A percentile compares a stretch with the other conserved stretches of the same genome.
Conservation (phyloP, 2,797 vertebrate genomes). For the Siniperca scherzeri region DNA sequence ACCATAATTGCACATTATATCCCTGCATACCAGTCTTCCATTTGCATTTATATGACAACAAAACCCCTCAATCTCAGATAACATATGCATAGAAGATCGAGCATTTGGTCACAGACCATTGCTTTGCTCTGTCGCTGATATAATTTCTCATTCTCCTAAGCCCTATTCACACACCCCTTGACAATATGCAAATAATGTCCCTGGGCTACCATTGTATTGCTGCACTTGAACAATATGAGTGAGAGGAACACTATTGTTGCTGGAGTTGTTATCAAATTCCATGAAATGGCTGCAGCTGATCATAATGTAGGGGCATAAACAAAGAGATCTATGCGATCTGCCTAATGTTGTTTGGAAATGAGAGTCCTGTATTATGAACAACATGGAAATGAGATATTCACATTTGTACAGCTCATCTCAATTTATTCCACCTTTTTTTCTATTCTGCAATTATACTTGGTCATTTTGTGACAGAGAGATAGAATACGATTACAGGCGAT, state of each 20-base stretch:
- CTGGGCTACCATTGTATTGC: slow-evolving; percentile 71
- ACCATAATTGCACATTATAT: slow-evolving; percentile 73
- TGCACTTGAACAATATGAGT: slow-evolving; percentile 67
- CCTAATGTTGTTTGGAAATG: slow-evolving; percentile 55
- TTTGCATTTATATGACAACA: slow-evolving; percentile 81
- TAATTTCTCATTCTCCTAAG: slow-evolving; percentile 77
- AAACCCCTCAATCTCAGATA: slow-evolving; percentile 71
- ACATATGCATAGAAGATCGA: slow-evolving; percentile 73
- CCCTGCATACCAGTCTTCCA: slow-evolving; percentile 58
- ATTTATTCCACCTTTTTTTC: slow-evolving; percentile 28
- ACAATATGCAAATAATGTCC: slow-evolving; percentile 81
- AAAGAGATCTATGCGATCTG: slow-evolving; percentile 56
- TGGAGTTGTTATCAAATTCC: slow-evolving; percentile 66
- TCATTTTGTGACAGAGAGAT: slow-evolving; percentile 20
- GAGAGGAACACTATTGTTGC: slow-evolving; percentile 59
- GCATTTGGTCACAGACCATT: slow-evolving; percentile 81
- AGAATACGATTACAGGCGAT: neutral
- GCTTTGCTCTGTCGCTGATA: slow-evolving; percentile 75
- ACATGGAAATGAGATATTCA: slow-evolving; percentile 60
- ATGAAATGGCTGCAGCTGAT: slow-evolving; percentile 57
- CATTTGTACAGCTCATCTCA: slow-evolving; percentile 8
- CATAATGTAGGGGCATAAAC: slow-evolving; percentile 50
- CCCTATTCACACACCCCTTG: slow-evolving; percentile 69
- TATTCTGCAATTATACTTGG: slow-evolving; percentile 29
- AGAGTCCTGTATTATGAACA: slow-evolving; percentile 25